Evolutionary conservation across 1,140 invertebrate genomes (phyloP), one percentile per base, ranked within the genome.

Genomic region (Adoxophyes honmai): DNA sequence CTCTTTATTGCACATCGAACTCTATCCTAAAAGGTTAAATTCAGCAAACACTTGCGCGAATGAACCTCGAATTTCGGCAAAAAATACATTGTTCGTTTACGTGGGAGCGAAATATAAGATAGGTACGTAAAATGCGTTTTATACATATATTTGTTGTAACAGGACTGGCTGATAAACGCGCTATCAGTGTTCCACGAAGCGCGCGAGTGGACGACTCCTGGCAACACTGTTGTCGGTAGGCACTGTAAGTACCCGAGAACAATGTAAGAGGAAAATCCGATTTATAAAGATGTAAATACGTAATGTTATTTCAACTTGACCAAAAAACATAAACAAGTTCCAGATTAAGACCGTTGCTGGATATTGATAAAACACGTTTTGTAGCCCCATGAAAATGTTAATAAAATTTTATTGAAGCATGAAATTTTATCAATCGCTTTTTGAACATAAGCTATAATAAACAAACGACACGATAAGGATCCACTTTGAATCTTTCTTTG

Each of bases 401-500:
- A 55, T 60, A 76, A 82, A 75, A 51, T 70, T 78, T 85, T 78
- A 81, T 66, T 67, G 60, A 57, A 59, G 66, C 55, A 76, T 77
- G 67, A 78, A 82, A 68, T 51, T 62, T 76, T 81, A 80, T 82
- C 78, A 73, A 68, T 64, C 8, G 57, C 56, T 52, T 70, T 72
- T 70, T 59, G 71, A 69, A 81, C 37, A 77, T 80, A 52, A 62
- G 60, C 57, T 21, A 51, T 66, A n/a, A n/a, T n/a, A 66, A 67
- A 71, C 6, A 28, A 52, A 62, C 66, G 51, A 53, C 4, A 35
- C 65, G 81, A 87, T 86, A 80, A 79, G 70, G 64, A 78, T 75
- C 70, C 60, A 66, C 65, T 77, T 78, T 75, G 75, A 81, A 82
- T 78, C 76, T 75, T 69, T 73, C 79, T 75, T 79, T 73, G 70